Percentiles rank a stretch among this genome's conserved stretches.
Conservation (phyloP, 2,888 invertebrate species). For the Dusona sp. region DNA sequence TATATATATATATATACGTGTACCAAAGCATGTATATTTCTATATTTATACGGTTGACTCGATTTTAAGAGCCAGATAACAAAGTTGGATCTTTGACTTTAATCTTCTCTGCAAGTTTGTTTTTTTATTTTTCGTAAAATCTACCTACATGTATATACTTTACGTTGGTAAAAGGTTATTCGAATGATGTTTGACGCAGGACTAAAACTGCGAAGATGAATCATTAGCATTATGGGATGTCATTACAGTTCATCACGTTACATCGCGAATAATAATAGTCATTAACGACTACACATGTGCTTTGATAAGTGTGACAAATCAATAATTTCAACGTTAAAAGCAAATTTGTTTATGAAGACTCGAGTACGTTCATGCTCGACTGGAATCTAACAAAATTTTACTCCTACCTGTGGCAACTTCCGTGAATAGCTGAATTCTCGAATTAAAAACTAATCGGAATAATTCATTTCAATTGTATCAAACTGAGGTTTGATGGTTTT, state of each 20-base stretch:
- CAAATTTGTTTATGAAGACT: slow-evolving; percentile 24
- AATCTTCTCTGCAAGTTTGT: slow-evolving; percentile 7
- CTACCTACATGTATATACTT: not conserved
- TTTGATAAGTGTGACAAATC: slow-evolving; percentile 13
- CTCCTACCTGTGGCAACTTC: not conserved
- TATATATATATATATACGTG: not conserved
- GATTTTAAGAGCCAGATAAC: not conserved
- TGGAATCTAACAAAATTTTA: not conserved
- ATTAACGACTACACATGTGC: not conserved
- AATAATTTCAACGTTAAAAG: not conserved
- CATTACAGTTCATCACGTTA: slow-evolving; percentile 20
- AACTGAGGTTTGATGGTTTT: not conserved
- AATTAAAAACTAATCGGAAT: not conserved
- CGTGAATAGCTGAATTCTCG: no score
- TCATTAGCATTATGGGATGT: slow-evolving; percentile 48
- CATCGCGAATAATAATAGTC: slow-evolving; percentile 7
- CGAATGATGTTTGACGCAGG: slow-evolving; percentile 45
- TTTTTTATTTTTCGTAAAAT: slow-evolving; percentile 4
- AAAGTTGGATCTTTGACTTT: slow-evolving; percentile 28
- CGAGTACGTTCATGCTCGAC: not conserved
- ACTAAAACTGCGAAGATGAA: slow-evolving; percentile 42
- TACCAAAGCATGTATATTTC: not conserved
- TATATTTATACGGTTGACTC: not conserved
- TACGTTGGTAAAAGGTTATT: slow-evolving; percentile 64
- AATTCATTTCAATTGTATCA: not conserved